Evolutionary conservation across 2,797 vertebrate species (phyloP).

Genomic region (Danio choprae): DNA sequence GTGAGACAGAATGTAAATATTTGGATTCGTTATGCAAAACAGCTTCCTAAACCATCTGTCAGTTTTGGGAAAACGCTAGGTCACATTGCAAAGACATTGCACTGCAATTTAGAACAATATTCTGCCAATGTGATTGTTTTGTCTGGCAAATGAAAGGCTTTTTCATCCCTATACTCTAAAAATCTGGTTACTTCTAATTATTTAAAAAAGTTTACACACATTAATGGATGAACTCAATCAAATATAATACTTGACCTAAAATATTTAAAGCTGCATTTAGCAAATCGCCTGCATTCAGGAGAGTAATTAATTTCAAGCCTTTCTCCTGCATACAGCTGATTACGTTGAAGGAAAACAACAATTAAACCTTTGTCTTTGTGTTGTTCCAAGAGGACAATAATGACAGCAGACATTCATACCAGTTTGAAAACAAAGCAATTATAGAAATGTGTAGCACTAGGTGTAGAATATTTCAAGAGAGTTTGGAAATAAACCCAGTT

Average conservation of each 20-base stretch:
- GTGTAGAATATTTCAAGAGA: slow-evolving; percentile 18
- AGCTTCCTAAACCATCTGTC: slow-evolving; percentile 48
- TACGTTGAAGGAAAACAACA: slow-evolving; percentile 41
- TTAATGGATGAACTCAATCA: neutral
- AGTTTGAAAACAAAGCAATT: slow-evolving; percentile 32
- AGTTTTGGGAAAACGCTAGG: slow-evolving; percentile 36
- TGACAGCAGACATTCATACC: slow-evolving; percentile 35
- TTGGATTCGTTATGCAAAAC: slow-evolving; percentile 45
- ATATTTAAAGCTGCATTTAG: neutral
- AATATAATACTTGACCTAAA: slow-evolving; percentile 2
- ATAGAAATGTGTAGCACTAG: slow-evolving; percentile 4
- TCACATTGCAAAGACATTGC: slow-evolving; percentile 31
- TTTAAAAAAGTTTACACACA: neutral
- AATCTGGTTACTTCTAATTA: neutral
- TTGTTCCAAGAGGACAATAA: slow-evolving; percentile 10
- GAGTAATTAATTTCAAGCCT: slow-evolving; percentile 15
- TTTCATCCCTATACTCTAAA: neutral
- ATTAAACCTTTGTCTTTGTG: slow-evolving; percentile 39
- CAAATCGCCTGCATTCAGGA: slow-evolving; percentile 33
- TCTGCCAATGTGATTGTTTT: slow-evolving; percentile 32
- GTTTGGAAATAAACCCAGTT: slow-evolving; percentile 22
- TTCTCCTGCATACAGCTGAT: slow-evolving; percentile 28
- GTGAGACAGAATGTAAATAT: slow-evolving; percentile 48
- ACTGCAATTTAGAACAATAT: slow-evolving; percentile 24
- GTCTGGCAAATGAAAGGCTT: slow-evolving; percentile 13